Conservation (phyloP, 2,888 invertebrate species). For the Hoplodrina ambigua region DNA sequence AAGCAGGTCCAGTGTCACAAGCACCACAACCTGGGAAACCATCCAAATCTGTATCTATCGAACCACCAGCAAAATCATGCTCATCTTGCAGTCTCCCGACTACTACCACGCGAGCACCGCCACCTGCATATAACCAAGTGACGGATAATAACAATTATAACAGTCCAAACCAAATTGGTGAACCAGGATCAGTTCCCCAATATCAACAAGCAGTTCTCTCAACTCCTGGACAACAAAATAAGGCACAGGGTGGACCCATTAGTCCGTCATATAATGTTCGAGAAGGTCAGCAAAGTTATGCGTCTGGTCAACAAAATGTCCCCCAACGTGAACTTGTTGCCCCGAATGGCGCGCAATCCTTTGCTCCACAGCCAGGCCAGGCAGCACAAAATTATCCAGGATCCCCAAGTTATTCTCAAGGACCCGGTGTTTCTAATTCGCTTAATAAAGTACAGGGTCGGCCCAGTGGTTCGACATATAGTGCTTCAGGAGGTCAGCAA, state of each 20-base stretch:
- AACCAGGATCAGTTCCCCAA: constrained; percentile 15
- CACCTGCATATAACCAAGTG: constrained; percentile 50
- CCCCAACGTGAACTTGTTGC: too few relatives aligned
- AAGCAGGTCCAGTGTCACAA: constrained; percentile 51
- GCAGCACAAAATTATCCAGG: too few relatives aligned
- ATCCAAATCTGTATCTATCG: constrained; percentile 67
- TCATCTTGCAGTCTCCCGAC: constrained; percentile 91
- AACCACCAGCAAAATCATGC: constrained; percentile 87
- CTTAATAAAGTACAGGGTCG: too few relatives aligned
- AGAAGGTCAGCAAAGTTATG: background rate
- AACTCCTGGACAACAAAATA: constrained; percentile 9
- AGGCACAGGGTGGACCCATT: constrained; percentile 1
- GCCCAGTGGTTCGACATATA: too few relatives aligned
- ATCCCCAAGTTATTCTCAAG: too few relatives aligned
- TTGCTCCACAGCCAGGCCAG: too few relatives aligned
- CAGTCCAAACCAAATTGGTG: constrained; percentile 25
- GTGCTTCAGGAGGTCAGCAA: too few relatives aligned
- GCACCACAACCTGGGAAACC: constrained; percentile 30
- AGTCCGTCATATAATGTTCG: too few relatives aligned
- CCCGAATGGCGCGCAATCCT: too few relatives aligned
- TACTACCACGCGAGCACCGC: constrained; percentile 80
- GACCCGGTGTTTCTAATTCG: too few relatives aligned
- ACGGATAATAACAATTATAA: constrained; percentile 36
- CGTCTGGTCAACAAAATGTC: background rate
- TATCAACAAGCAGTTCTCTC: constrained; percentile 19